Percentiles rank a stretch among this genome's conserved stretches.
Evolutionary conservation across 1,140 invertebrate genomes (phyloP).

Genomic region (Zaprionus gabonicus): DNA sequence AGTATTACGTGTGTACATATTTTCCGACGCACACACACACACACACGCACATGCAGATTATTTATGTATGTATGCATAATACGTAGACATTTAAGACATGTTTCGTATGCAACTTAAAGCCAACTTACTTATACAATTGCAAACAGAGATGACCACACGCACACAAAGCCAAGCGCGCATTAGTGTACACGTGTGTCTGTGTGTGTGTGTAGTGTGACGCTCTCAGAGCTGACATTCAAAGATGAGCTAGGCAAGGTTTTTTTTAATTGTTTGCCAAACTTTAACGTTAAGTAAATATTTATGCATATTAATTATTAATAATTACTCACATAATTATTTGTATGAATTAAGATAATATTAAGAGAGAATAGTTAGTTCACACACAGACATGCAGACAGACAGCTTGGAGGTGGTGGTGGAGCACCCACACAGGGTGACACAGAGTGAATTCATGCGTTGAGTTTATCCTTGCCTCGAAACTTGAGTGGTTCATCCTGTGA

Average conservation of each 20-base stretch:
- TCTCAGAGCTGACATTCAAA: constrained; percentile 72
- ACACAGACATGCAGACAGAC: background rate
- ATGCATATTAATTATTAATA: background rate
- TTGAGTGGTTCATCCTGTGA: constrained; percentile 26
- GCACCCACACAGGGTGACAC: constrained; percentile 38
- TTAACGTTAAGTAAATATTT: constrained; percentile 22
- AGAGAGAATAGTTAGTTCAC: background rate
- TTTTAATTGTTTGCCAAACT: constrained; percentile 38
- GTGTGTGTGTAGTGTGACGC: constrained; percentile 25
- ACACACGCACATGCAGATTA: constrained; percentile 18
- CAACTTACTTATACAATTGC: constrained; percentile 35
- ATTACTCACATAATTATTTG: constrained; percentile 26
- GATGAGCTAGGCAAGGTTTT: constrained; percentile 61
- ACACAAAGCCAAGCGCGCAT: constrained; percentile 15
- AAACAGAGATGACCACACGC: constrained; percentile 10
- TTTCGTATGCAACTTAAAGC: constrained; percentile 60
- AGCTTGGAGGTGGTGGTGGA: background rate
- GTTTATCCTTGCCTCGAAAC: constrained; percentile 29
- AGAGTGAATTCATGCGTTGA: background rate
- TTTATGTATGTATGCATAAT: constrained; percentile 19
- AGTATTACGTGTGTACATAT: constrained; percentile 75
- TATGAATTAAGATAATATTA: background rate
- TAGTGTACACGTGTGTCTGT: background rate
- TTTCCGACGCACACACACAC: constrained; percentile 27
- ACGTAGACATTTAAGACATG: constrained; percentile 55